Conservation (phyloP, 2,888 invertebrate species). For the Chymomyza caudatula region DNA sequence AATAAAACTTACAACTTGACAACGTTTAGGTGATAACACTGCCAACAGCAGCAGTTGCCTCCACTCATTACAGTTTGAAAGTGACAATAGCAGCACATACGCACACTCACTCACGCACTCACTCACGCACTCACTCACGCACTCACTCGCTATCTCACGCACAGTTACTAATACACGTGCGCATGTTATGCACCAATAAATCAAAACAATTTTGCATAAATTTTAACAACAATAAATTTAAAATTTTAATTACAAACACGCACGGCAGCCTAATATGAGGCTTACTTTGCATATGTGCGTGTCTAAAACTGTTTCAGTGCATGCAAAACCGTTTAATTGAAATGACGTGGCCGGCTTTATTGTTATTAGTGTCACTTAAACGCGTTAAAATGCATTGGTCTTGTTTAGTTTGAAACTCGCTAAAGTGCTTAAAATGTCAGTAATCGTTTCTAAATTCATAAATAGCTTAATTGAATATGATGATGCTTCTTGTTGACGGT, state of each 20-base stretch:
- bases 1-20: neutral
- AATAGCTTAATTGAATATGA: no score
- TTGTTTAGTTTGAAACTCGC: neutral
- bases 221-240: slow-evolving; percentile 29
- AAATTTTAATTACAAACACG: slow-evolving; percentile 13
- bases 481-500: no score
- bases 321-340: slow-evolving; percentile 14
- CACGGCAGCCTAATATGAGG: neutral
- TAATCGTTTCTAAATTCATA: no score
- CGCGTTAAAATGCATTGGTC: neutral
- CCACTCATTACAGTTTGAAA: neutral
- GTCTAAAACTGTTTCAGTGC: neutral
- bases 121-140: neutral
- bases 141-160: no score
- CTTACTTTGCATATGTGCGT: neutral
- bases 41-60: neutral
- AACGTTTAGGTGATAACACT: slow-evolving; percentile 14
- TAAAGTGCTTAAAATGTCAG: neutral
- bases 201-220: slow-evolving; percentile 39
- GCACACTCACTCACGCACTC: neutral
- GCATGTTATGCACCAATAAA: slow-evolving; percentile 22
- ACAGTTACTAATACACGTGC: neutral
- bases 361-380: slow-evolving; percentile 23
- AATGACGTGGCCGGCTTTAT: slow-evolving; percentile 14
- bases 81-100: neutral